phyloP scores from a whole-genome alignment of 1,140 invertebrate genomes.

The Chironomus striatipennis region DNA sequence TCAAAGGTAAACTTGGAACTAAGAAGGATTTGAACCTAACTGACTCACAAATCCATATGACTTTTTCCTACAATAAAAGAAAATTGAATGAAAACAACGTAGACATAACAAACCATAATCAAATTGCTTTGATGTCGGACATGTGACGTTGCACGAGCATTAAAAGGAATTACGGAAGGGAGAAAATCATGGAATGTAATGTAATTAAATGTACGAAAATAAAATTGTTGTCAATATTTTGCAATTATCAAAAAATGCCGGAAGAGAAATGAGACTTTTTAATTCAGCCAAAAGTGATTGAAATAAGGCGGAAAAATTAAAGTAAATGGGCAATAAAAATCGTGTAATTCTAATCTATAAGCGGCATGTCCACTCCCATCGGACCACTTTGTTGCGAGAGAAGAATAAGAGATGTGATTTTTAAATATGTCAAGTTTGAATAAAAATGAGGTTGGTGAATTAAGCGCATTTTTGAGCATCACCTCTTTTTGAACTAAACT shows the following conservation, averaged over 20 bases:
- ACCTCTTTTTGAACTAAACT: too few species aligned
- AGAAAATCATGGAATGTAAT: background rate
- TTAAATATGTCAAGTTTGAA: too few species aligned
- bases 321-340: background rate
- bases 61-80: too few species aligned
- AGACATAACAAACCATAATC: background rate
- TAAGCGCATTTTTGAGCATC: too few species aligned
- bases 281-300: background rate
- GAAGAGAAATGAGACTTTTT: background rate
- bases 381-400: background rate
- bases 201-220: background rate
- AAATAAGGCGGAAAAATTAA: conserved; percentile 13
- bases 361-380: background rate
- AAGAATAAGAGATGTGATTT: background rate
- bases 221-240: conserved; percentile 13
- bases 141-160: background rate
- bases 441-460: too few species aligned
- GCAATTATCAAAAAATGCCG: background rate
- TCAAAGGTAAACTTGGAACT: too few species aligned
- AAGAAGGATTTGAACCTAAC: too few species aligned
- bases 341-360: conserved; percentile 4
- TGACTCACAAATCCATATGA: too few species aligned
- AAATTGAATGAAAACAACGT: too few species aligned
- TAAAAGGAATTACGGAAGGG: too few species aligned
- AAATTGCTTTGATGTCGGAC: background rate